These are phyloP conservation scores for Theonella swinhoei DNA, from an alignment of 37 sponge, comb jelly and placozoan genomes.

Conservation along the genomic window DNA sequence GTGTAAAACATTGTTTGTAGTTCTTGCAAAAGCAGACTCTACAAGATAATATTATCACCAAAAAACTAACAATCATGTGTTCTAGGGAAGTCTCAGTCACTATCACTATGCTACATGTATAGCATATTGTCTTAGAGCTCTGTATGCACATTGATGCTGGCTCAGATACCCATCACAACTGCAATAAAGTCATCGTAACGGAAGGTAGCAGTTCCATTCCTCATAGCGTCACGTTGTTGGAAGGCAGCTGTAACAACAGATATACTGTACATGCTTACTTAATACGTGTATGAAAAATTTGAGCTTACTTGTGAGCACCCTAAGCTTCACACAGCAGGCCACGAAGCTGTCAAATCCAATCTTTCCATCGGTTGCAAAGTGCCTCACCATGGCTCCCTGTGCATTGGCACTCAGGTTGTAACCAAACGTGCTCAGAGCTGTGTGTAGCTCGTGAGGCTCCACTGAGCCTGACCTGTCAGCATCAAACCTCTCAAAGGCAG, in stretches of 20 bases:
- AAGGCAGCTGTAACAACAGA: constrained; percentile 58
- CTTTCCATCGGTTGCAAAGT: constrained; percentile 67
- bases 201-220: constrained; percentile 79
- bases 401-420: constrained; percentile 68
- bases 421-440: constrained; percentile 76
- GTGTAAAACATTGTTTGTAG: too few relatives aligned
- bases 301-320: constrained; percentile 74
- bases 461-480: constrained; percentile 77
- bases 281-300: too few relatives aligned
- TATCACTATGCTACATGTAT: too few relatives aligned
- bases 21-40: too few relatives aligned
- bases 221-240: constrained; percentile 54
- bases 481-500: constrained; percentile 70
- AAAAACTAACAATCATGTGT: too few relatives aligned
- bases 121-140: too few relatives aligned
- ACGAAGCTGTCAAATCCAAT: constrained; percentile 85
- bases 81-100: too few relatives aligned
- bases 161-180: constrained; percentile 45
- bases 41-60: too few relatives aligned
- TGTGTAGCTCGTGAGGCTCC: constrained; percentile 79
- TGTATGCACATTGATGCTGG: too few relatives aligned
- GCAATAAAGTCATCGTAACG: constrained; percentile 79
- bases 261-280: not conserved
- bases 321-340: constrained; percentile 59
- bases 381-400: constrained; percentile 42